Evolutionary conservation across 2,888 invertebrate genomes (phyloP).

Genomic region (Desoria tigrina): DNA sequence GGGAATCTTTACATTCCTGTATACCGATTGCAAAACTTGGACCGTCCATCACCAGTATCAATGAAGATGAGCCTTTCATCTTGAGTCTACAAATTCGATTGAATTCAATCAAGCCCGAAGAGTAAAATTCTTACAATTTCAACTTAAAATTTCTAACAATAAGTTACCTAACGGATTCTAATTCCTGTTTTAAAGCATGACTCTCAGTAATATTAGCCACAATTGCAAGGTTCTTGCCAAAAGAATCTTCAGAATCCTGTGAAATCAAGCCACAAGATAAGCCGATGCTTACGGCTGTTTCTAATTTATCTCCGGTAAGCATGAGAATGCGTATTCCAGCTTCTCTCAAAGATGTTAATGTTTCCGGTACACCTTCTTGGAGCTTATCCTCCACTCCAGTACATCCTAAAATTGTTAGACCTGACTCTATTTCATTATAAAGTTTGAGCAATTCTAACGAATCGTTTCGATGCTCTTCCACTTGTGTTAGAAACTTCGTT

Average conservation of each 20-base stretch:
- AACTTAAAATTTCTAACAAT: too few relatives aligned
- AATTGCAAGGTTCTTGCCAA: neutral
- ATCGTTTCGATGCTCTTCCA: slow-evolving; percentile 78
- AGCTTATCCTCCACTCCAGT: slow-evolving; percentile 73
- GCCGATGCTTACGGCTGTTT: slow-evolving; percentile 87
- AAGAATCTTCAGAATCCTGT: neutral
- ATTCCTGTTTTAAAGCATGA: neutral
- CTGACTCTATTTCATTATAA: slow-evolving; percentile 78
- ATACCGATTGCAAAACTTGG: slow-evolving; percentile 68
- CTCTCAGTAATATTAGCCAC: neutral
- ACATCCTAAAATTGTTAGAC: slow-evolving; percentile 68
- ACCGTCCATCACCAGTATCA: slow-evolving; percentile 69
- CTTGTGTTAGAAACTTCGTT: slow-evolving; percentile 67
- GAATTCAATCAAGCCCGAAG: too few relatives aligned
- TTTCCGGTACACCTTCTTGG: slow-evolving; percentile 70
- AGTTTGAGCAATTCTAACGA: slow-evolving; percentile 79
- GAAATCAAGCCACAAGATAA: slow-evolving; percentile 2
- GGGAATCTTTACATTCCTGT: slow-evolving; percentile 67
- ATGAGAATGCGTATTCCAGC: slow-evolving; percentile 76
- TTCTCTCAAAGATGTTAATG: slow-evolving; percentile 69
- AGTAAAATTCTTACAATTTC: too few relatives aligned
- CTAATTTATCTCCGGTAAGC: slow-evolving; percentile 76
- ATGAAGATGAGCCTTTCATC: too few relatives aligned
- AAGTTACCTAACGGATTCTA: neutral
- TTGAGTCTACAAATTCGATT: too few relatives aligned